Base-by-base conservation (phyloP, 2,797 vertebrate species). In the Perodicticus potto region DNA sequence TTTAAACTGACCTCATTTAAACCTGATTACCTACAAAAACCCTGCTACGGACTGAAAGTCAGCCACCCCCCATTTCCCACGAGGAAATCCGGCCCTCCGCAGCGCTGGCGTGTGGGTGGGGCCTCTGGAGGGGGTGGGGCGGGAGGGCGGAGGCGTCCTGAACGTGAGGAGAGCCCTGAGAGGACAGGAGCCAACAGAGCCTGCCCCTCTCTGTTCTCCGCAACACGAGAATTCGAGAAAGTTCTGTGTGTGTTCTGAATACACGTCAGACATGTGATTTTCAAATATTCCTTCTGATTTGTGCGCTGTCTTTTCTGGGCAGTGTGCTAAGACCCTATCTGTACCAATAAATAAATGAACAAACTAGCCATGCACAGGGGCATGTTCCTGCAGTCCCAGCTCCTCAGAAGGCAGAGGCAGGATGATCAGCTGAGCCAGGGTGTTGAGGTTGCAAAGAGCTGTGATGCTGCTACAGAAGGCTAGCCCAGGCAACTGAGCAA, bases 91-190 rank as follows among this genome's bases (percentile, higher is more conserved):
- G 37, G 37, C 27, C 53, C 23, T 25, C 32, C 49, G 12, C 45
- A n/a, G n/a, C 12, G 45, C 45, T 25, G 22, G n/a, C n/a, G 16
- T 37, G 34, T 59, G 2, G 14, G 7, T 59, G 2, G 14, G 7
- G 32, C n/a, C 2, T 57, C 25, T 59, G 22, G n/a, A 80, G 13
- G 23, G 59, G 17, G 53, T 10, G 25, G 37, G 55, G n/a, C 27
- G 13, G 23, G 23, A 59, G 55, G 14, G n/a, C 22, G 2, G 55
- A 37, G 14, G 0, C 55, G 3, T 37, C 23, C 3, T 17, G 23
- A 37, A 27, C 2, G 4, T 9, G 77, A 27, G 10, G 12, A 10
- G 9, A 3, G 14, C 14, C 23, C 13, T 37, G 9, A 19, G 1
- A 37, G 27, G 34, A 57, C 57, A 23, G 59, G 53, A 16, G 14